Evolutionary conservation across 2,888 invertebrate genomes (phyloP), one percentile per base, ranked within the genome.

Genomic region (Buathra laborator): DNA sequence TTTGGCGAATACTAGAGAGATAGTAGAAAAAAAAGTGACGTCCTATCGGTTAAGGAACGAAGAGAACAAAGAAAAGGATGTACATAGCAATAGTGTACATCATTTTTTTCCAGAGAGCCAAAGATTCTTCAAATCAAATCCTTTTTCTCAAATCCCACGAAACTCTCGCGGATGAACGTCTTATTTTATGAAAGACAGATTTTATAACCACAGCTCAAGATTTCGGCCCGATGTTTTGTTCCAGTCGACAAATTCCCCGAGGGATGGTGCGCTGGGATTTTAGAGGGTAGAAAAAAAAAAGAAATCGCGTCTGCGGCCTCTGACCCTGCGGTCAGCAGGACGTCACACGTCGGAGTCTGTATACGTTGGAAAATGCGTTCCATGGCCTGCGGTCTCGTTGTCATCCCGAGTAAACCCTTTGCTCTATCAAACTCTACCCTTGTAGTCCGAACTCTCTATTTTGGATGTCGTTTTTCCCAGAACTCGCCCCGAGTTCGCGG

Each of bases 291-390:
- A 78, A 78, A 72, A 66, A 59, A 29, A 6, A 29, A 24, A 29
- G 12, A n/a, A 62, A 7, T 29, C 43, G 19, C 51, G 43, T 43
- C 51, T 56, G 53, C 19, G 79, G 44, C 66, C 71, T 66, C 71
- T 29, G 46, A 70, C 24, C 68, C 70, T 82, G 82, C 71, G 82
- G 82, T 77, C 59, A 56, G 53, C 59, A 32, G 74, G 16, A 46
- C 32, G 32, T 70, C 75, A 4, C 59, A 29, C 59, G 46, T 67
- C 56, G 72, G 48, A 67, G 66, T 24, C 43, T 48, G 67, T 16
- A 46, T 43, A 81, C 6, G 59, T 64, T 81, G 72, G 71, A 78
- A 78, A 82, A 82, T 66, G 81, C 16, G 14, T 77, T 14, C 19
- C 24, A 67, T 5, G 10, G 67, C 59, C 48, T 74, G 81, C 32